These are phyloP conservation scores for Nemurella pictetii DNA, from an alignment of 2,888 invertebrate species.

Conservation along the genomic window DNA sequence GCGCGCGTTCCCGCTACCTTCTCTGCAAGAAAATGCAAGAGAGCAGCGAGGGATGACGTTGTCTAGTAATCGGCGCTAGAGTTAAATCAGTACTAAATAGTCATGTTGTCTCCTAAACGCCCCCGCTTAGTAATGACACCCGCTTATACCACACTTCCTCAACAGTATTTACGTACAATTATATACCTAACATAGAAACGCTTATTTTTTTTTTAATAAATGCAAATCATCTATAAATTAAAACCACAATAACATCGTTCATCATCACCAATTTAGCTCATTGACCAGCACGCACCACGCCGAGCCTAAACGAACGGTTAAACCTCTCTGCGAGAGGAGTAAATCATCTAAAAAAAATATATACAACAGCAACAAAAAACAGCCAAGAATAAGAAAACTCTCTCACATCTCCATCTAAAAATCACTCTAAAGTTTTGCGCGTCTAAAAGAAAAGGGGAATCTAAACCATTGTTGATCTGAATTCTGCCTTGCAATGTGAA, in stretches of 20 bases:
- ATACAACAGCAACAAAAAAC: slow-evolving; percentile 22
- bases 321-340: slow-evolving; percentile 22
- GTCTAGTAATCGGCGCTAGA: background rate
- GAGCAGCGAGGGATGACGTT: background rate
- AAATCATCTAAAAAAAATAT: slow-evolving; percentile 33
- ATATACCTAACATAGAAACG: background rate
- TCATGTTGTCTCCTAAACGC: background rate
- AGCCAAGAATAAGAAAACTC: slow-evolving; percentile 22
- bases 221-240: slow-evolving; percentile 18
- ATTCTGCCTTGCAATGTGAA: slow-evolving; percentile 26
- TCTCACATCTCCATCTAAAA: background rate
- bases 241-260: slow-evolving; percentile 6
- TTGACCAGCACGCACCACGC: background rate
- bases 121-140: slow-evolving; percentile 12
- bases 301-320: slow-evolving; percentile 13
- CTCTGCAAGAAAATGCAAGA: background rate
- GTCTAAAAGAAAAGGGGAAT: slow-evolving; percentile 39
- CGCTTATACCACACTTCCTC: slow-evolving; percentile 4
- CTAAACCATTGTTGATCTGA: slow-evolving; percentile 36
- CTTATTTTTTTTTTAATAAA: slow-evolving; percentile 27
- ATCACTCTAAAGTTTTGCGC: slow-evolving; percentile 26
- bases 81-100: slow-evolving; percentile 5
- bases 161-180: background rate
- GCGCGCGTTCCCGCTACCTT: background rate
- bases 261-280: slow-evolving; percentile 1